These are phyloP conservation scores for Phanerotoma sp. DNA, from an alignment of 2,888 invertebrate genomes.

Conservation along the genomic window DNA sequence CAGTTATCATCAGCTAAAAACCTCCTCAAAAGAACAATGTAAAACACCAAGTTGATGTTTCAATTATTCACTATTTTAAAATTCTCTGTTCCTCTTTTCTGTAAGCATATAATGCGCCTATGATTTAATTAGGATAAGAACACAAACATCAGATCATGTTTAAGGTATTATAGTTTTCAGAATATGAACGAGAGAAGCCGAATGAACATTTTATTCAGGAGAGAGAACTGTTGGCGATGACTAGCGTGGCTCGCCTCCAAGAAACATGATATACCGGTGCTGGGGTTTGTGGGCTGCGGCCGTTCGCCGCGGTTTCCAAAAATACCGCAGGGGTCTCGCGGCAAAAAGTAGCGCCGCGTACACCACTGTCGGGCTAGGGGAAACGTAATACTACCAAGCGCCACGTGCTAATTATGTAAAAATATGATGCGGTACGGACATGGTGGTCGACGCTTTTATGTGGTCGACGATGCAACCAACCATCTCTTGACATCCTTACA, in stretches of 20 bases:
- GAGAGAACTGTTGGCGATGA: constrained; percentile 22
- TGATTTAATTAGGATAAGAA: constrained; percentile 56
- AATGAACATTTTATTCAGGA: neutral
- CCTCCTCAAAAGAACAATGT: neutral
- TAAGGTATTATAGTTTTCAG: constrained; percentile 11
- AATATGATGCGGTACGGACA: constrained; percentile 54
- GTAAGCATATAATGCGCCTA: constrained; percentile 15
- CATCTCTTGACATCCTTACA: constrained; percentile 19
- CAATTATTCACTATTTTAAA: constrained; percentile 6
- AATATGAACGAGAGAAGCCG: constrained; percentile 1
- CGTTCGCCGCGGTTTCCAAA: constrained; percentile 53
- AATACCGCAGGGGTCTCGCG: constrained; percentile 48
- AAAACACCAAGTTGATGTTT: constrained; percentile 4
- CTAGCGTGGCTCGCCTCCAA: constrained; percentile 52
- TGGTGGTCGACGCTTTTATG: constrained; percentile 44
- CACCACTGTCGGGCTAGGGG: constrained; percentile 18
- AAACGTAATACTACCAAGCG: constrained; percentile 46
- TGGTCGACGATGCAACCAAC: constrained; percentile 38
- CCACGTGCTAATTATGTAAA: constrained; percentile 57
- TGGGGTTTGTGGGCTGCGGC: constrained; percentile 40
- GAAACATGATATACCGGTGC: constrained; percentile 55
- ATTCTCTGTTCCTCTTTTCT: constrained; percentile 3
- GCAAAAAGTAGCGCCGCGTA: constrained; percentile 25
- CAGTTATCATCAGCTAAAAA: neutral
- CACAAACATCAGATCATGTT: constrained; percentile 42